phyloP scores from a whole-genome alignment of 2,888 invertebrate species.

The Cataglyphis albicans region DNA sequence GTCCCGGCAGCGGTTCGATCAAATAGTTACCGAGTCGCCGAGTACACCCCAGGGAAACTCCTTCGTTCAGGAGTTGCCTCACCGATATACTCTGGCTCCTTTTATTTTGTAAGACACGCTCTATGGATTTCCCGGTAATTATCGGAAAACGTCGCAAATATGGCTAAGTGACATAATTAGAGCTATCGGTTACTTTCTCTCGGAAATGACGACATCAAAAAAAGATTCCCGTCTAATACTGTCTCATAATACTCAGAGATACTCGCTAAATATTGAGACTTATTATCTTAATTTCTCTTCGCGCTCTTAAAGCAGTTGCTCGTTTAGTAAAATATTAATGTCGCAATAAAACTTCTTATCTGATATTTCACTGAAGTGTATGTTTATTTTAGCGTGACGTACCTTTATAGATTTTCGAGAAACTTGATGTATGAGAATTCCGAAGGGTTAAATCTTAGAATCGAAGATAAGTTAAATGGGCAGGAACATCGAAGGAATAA shows the following conservation, averaged over 20 bases:
- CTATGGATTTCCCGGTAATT: constrained; percentile 62
- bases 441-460: constrained; percentile 25
- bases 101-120: constrained; percentile 55
- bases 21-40: constrained; percentile 38
- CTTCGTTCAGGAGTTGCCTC: constrained; percentile 48
- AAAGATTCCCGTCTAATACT: background rate
- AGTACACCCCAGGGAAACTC: constrained; percentile 28
- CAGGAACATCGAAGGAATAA: background rate
- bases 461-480: constrained; percentile 11
- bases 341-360: background rate
- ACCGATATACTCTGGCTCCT: constrained; percentile 44
- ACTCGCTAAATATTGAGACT: background rate
- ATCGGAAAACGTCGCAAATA: constrained; percentile 61
- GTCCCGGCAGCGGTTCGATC: constrained; percentile 31
- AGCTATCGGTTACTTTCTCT: constrained; percentile 57
- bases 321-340: background rate
- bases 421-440: background rate
- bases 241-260: background rate
- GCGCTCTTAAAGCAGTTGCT: background rate
- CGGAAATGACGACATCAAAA: background rate
- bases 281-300: background rate
- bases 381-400: background rate
- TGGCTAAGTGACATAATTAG: constrained; percentile 69
- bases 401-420: background rate
- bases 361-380: background rate